Evolutionary conservation across 1,140 invertebrate species (phyloP).

Genomic region (Drosophila elegans): DNA sequence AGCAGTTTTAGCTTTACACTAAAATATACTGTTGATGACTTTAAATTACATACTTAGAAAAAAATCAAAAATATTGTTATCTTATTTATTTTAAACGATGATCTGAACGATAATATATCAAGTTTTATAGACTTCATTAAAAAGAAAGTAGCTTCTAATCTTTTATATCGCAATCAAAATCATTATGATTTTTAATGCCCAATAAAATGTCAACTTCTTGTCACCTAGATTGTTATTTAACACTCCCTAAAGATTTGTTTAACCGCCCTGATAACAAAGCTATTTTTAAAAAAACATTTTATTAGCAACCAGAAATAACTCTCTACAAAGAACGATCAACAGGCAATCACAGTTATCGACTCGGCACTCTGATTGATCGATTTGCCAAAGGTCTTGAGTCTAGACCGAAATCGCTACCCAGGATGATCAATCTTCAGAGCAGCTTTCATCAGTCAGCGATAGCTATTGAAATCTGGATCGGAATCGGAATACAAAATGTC

Average conservation of each 20-base stretch:
- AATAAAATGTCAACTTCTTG: no score
- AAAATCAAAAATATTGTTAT: no score
- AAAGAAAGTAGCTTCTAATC: no score
- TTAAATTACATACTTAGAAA: no score
- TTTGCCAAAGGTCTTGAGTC: constrained; percentile 33
- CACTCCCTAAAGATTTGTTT: not conserved
- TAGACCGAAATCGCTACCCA: constrained; percentile 21
- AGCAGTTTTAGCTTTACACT: not conserved
- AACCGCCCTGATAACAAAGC: not conserved
- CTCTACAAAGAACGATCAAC: not conserved
- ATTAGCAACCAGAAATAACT: not conserved
- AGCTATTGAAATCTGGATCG: constrained; percentile 62
- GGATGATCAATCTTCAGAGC: constrained; percentile 61
- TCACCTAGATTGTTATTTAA: not conserved
- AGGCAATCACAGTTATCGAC: constrained; percentile 8
- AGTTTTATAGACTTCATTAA: no score
- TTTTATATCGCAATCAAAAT: no score
- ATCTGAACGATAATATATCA: no score
- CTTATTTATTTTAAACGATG: no score
- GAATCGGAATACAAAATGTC: constrained; percentile 67
- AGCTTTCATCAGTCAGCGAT: constrained; percentile 62
- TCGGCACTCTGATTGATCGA: constrained; percentile 30
- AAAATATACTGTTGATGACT: no score
- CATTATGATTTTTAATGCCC: not conserved
- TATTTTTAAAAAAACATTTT: not conserved